Conservation (phyloP, 2,113 vertebrate species). For the Hassar affinis region DNA sequence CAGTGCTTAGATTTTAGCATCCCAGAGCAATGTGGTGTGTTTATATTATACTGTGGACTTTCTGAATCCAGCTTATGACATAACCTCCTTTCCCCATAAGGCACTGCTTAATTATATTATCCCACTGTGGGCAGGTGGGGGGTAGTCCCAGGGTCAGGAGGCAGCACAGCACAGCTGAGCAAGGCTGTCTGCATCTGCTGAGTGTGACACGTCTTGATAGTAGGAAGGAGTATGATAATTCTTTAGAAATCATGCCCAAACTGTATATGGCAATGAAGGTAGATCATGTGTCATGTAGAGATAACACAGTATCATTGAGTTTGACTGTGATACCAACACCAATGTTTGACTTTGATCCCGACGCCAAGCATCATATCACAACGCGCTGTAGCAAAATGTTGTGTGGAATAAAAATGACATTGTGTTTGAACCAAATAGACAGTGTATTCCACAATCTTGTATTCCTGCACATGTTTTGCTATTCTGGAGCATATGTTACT, state of each 20-base stretch:
- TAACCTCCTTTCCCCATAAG: constrained; percentile 38
- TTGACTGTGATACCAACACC: background rate
- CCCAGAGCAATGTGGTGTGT: constrained; percentile 44
- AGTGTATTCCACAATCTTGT: background rate
- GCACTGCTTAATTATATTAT: constrained; percentile 63
- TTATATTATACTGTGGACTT: constrained; percentile 21
- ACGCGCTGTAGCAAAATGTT: background rate
- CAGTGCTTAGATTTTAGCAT: background rate
- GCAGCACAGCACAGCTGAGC: constrained; percentile 55
- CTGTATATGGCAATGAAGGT: background rate
- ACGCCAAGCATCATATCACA: background rate
- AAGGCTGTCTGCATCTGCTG: constrained; percentile 53
- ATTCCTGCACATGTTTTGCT: background rate
- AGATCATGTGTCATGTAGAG: background rate
- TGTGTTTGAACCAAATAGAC: background rate
- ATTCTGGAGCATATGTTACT: background rate
- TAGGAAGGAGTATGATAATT: background rate
- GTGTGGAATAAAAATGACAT: background rate
- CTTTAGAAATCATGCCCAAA: background rate
- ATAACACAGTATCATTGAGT: background rate
- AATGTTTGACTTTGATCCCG: background rate
- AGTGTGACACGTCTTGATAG: constrained; percentile 33
- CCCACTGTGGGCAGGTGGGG: constrained; percentile 35
- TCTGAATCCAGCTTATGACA: constrained; percentile 46
- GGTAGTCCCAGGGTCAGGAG: constrained; percentile 34